These are phyloP conservation scores for Phenganax marumi DNA, from an alignment of 92 coral and sea anemone genomes.

Conservation along the genomic window DNA sequence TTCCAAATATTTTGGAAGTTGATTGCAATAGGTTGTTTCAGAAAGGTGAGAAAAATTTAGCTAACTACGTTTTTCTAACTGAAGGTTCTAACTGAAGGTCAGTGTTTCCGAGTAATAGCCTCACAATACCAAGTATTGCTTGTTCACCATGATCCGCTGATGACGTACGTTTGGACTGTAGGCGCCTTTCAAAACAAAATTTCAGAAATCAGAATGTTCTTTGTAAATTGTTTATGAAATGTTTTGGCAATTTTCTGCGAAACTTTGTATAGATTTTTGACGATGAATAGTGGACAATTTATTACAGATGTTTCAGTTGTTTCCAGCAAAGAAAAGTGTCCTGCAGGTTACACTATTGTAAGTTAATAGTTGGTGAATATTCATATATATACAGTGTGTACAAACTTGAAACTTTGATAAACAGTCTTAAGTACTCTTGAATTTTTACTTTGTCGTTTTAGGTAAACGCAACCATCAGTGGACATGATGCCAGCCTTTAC, in stretches of 20 bases:
- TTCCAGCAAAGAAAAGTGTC: conserved; percentile 73
- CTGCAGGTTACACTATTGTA: conserved; percentile 71
- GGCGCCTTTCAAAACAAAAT: background rate
- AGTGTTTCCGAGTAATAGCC: too few relatives aligned
- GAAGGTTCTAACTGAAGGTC: too few relatives aligned
- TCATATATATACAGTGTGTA: background rate
- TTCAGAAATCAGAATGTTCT: too few relatives aligned
- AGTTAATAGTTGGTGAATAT: conserved; percentile 19
- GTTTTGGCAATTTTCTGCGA: background rate
- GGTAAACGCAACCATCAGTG: conserved; percentile 74
- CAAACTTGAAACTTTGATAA: background rate
- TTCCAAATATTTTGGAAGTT: too few relatives aligned
- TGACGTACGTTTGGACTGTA: background rate
- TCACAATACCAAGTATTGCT: background rate
- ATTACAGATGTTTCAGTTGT: conserved; percentile 78
- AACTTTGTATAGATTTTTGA: background rate
- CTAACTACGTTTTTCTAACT: too few relatives aligned
- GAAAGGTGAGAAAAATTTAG: background rate
- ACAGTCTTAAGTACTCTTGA: background rate
- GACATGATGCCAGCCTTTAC: conserved; percentile 85
- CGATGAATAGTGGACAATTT: conserved; percentile 43
- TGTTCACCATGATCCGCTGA: background rate
- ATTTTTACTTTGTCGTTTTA: background rate
- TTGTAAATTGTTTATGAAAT: background rate
- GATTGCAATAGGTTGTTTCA: too few relatives aligned